Conservation (phyloP, 1,140 invertebrate species). For the Adelges cooleyi region DNA sequence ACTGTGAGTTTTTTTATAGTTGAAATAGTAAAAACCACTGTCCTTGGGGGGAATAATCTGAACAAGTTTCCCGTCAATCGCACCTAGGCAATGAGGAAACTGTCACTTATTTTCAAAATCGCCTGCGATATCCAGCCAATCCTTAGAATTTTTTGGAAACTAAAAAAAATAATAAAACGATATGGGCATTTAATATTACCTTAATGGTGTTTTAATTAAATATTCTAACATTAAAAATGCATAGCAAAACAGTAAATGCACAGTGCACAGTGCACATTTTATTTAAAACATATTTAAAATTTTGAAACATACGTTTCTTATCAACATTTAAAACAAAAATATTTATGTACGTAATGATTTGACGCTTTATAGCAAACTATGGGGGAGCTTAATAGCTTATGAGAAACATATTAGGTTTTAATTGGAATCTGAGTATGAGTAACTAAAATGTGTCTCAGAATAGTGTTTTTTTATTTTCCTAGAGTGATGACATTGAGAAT, state of each 20-base stretch:
- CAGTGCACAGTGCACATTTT: not conserved
- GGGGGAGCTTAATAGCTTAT: too few relatives aligned
- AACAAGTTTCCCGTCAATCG: constrained; percentile 42
- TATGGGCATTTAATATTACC: constrained; percentile 34
- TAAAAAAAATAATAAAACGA: constrained; percentile 35
- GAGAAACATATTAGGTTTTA: too few relatives aligned
- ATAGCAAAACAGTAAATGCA: too few relatives aligned
- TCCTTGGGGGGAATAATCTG: constrained; percentile 38
- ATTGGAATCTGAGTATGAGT: too few relatives aligned
- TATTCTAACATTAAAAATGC: too few relatives aligned
- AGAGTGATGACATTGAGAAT: not conserved
- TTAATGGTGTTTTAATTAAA: not conserved
- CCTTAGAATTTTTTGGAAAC: constrained; percentile 25
- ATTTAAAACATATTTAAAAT: not conserved
- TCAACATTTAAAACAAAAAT: not conserved
- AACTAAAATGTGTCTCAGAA: too few relatives aligned
- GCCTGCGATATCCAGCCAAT: constrained; percentile 31
- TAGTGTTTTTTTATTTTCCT: too few relatives aligned
- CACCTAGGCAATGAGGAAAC: constrained; percentile 38
- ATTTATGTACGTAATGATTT: too few relatives aligned
- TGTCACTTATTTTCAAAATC: constrained; percentile 38
- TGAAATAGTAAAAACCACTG: constrained; percentile 39
- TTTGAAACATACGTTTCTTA: not conserved
- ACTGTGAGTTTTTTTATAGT: constrained; percentile 39
- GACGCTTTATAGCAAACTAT: too few relatives aligned